Conservation (phyloP, 2,888 invertebrate genomes). For the Chorisops tibialis region DNA sequence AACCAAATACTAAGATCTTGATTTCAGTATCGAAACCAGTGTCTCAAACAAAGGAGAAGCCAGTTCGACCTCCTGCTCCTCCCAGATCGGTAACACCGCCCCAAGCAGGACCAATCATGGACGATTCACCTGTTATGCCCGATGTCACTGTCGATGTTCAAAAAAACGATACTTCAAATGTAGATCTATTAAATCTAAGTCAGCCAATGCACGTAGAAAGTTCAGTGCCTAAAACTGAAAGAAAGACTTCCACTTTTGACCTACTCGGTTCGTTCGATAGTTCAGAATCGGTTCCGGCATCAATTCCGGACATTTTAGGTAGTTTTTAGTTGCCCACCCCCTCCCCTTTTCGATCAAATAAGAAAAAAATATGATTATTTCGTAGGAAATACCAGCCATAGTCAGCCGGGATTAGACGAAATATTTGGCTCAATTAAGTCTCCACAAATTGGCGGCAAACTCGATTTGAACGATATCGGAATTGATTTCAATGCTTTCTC, state of each 20-base stretch:
- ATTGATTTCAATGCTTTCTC: slow-evolving; percentile 41
- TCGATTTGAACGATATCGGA: slow-evolving; percentile 34
- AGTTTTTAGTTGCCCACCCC: neutral
- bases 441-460: neutral
- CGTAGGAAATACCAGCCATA: slow-evolving; percentile 40
- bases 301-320: slow-evolving; percentile 47
- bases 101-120: slow-evolving; percentile 35
- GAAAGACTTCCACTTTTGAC: slow-evolving; percentile 58
- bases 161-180: slow-evolving; percentile 40
- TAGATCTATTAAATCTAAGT: slow-evolving; percentile 60
- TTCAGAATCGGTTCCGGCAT: slow-evolving; percentile 44
- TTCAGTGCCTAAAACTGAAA: slow-evolving; percentile 40
- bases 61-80: slow-evolving; percentile 44
- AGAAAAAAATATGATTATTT: slow-evolving; percentile 11
- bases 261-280: slow-evolving; percentile 55
- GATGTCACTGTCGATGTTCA: slow-evolving; percentile 46
- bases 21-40: slow-evolving; percentile 53
- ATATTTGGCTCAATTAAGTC: slow-evolving; percentile 59
- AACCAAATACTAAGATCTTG: slow-evolving; percentile 22
- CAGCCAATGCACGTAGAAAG: slow-evolving; percentile 39
- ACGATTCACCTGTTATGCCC: slow-evolving; percentile 43
- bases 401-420: slow-evolving; percentile 57
- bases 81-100: slow-evolving; percentile 43
- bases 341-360: neutral
- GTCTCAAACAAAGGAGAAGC: slow-evolving; percentile 35